Evolutionary conservation across 2,888 invertebrate species (phyloP).

Genomic region (Frankliniella fusca): DNA sequence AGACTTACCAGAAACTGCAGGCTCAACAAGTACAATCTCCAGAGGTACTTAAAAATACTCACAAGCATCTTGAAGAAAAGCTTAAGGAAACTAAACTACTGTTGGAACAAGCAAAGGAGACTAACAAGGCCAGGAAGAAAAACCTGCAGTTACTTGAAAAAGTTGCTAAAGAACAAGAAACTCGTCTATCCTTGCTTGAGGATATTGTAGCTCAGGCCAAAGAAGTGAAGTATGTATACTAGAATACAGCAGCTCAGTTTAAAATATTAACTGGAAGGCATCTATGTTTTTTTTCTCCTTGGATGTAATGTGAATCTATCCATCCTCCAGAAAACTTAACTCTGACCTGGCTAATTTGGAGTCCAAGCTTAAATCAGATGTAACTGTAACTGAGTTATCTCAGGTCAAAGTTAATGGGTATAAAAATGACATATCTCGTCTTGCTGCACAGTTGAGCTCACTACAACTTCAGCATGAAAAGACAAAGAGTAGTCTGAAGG

Average conservation of each 20-base stretch:
- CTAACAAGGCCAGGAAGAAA: neutral
- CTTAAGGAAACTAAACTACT: neutral
- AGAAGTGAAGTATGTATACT: neutral
- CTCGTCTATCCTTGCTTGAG: neutral
- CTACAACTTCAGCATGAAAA: neutral
- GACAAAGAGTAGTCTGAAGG: neutral
- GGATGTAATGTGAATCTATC: neutral
- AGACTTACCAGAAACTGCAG: neutral
- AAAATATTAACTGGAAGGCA: neutral
- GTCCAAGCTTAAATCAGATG: neutral
- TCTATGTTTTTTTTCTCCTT: neutral
- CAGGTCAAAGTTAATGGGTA: neutral
- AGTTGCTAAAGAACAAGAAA: neutral
- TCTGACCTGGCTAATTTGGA: neutral
- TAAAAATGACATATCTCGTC: neutral
- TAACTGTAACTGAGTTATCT: neutral
- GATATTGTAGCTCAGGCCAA: neutral
- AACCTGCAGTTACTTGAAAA: neutral
- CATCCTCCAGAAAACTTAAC: neutral
- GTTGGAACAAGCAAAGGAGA: neutral
- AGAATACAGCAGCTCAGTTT: neutral
- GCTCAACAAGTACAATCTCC: constrained; percentile 4
- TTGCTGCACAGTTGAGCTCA: neutral
- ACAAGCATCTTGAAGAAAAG: neutral
- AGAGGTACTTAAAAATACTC: neutral